A percentile compares a stretch with the other conserved stretches of the same genome.
These are phyloP conservation scores for Salvelinus alpinus DNA, from an alignment of 2,113 vertebrate genomes.

Conservation along the genomic window DNA sequence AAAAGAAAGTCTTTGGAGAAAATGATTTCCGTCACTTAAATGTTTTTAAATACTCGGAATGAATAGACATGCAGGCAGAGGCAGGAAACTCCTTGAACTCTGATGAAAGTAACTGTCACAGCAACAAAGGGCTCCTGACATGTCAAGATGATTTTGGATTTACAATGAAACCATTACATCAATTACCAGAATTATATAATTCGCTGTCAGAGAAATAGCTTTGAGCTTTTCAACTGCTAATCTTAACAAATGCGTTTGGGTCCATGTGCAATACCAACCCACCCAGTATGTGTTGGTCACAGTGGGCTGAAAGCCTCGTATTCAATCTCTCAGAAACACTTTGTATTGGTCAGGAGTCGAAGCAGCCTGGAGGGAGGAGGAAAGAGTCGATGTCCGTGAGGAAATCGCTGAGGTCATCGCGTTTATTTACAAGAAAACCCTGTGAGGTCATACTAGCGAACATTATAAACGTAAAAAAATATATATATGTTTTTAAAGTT, in stretches of 20 bases:
- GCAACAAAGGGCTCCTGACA: slow-evolving; percentile 4
- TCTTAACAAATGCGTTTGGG: neutral
- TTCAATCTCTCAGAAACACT: neutral
- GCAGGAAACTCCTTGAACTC: neutral
- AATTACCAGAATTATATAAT: neutral
- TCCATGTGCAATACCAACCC: neutral
- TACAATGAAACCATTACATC: neutral
- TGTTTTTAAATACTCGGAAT: neutral
- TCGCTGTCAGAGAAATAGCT: neutral
- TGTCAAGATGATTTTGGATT: neutral
- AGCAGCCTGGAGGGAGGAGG: neutral
- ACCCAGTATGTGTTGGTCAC: neutral
- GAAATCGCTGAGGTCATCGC: no score
- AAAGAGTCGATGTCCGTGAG: no score
- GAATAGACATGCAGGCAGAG: neutral
- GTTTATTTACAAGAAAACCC: no score
- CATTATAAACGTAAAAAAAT: no score
- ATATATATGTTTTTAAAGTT: no score
- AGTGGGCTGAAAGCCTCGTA: neutral
- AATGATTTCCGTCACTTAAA: no score
- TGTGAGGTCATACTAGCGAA: no score
- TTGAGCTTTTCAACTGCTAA: neutral
- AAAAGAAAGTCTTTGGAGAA: no score
- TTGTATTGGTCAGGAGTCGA: neutral
- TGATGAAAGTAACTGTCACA: neutral